phyloP scores from a whole-genome alignment of 2,888 invertebrate genomes.

The Cacoxenus indagator region DNA sequence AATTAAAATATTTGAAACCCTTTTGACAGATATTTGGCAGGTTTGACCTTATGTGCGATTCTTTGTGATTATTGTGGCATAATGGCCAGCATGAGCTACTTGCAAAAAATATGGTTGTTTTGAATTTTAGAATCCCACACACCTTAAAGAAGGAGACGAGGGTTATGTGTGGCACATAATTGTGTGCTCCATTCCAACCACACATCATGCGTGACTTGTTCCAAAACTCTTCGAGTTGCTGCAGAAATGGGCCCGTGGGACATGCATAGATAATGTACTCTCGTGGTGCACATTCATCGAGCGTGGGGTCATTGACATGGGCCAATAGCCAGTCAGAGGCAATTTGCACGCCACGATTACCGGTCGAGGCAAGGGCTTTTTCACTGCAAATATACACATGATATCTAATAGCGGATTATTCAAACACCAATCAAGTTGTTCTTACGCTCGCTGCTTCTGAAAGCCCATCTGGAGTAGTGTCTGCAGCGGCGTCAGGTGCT shows the following conservation, averaged over 20 bases:
- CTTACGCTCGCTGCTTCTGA: conserved; percentile 89
- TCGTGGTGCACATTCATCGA: conserved; percentile 83
- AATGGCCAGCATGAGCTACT: no score
- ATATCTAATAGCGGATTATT: background rate
- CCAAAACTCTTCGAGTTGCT: conserved; percentile 82
- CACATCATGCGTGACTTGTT: conserved; percentile 79
- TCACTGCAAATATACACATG: no score
- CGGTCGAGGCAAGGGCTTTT: conserved; percentile 91
- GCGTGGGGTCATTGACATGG: conserved; percentile 86
- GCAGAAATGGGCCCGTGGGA: conserved; percentile 78
- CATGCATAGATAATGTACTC: conserved; percentile 91
- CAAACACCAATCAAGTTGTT: background rate
- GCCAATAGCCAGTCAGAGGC: conserved; percentile 93
- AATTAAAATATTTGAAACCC: background rate
- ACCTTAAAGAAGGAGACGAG: conserved; percentile 91
- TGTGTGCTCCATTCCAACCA: conserved; percentile 92
- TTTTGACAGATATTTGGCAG: no score
- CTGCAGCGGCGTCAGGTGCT: conserved; percentile 83
- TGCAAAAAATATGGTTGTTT: no score
- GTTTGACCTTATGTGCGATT: no score
- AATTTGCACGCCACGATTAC: conserved; percentile 87
- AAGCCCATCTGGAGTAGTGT: conserved; percentile 91
- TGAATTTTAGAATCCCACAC: background rate
- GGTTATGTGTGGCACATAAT: conserved; percentile 91
- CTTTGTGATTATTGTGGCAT: no score